phyloP scores from a whole-genome alignment of 2,113 vertebrate genomes.

The Psittacara wagleri region DNA sequence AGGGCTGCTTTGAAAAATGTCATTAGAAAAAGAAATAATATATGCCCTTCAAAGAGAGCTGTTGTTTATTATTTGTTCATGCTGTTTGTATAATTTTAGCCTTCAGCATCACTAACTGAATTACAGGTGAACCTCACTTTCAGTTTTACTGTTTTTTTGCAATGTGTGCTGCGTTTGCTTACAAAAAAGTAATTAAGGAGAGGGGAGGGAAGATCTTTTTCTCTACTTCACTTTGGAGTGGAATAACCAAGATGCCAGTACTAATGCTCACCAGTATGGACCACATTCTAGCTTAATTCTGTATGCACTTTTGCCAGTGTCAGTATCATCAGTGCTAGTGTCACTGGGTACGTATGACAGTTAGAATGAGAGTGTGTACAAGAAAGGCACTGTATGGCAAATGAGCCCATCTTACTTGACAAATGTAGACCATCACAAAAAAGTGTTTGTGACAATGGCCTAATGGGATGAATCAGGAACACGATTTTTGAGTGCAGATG shows the following conservation, averaged over 20 bases:
- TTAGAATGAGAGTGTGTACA: background rate
- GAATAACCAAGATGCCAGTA: background rate
- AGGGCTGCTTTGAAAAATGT: background rate
- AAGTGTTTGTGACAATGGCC: background rate
- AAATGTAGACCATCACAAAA: background rate
- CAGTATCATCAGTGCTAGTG: background rate
- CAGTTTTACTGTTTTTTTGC: background rate
- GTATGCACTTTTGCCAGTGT: background rate
- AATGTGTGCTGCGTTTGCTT: constrained; percentile 7
- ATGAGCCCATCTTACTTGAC: background rate
- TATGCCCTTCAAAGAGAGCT: constrained; percentile 12
- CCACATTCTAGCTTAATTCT: background rate
- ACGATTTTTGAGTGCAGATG: background rate
- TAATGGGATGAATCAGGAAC: background rate
- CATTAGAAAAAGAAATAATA: constrained; percentile 12
- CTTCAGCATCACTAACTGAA: constrained; percentile 35
- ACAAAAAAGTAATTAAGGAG: background rate
- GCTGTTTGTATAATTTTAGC: constrained; percentile 49
- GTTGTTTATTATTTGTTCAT: constrained; percentile 39
- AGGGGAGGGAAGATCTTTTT: background rate
- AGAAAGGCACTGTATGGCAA: background rate
- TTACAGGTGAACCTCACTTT: constrained; percentile 33
- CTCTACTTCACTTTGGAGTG: background rate
- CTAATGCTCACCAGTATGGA: background rate
- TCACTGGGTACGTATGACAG: background rate